phyloP scores from a whole-genome alignment of 2,113 vertebrate species.

The Mobula hypostoma region DNA sequence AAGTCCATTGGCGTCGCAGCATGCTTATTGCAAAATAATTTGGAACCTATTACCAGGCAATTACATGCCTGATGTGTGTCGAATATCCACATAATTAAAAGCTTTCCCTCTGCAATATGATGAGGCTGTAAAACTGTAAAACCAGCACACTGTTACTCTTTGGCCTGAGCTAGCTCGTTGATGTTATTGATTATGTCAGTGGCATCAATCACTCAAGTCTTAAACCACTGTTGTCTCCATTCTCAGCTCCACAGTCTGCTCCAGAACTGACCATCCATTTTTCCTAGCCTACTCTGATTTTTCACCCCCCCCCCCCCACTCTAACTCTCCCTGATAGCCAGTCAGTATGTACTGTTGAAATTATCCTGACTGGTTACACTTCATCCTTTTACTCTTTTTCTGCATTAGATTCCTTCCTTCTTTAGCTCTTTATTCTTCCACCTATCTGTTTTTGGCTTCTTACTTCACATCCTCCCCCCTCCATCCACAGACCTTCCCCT shows the following conservation, averaged over 20 bases:
- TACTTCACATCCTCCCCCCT: no score
- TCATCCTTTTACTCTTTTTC: no score
- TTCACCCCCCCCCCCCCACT: background rate
- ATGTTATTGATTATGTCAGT: background rate
- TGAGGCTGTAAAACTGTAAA: background rate
- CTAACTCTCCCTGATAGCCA: background rate
- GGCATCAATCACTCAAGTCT: background rate
- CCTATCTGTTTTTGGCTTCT: no score
- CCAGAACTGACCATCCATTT: background rate
- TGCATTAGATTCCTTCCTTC: no score
- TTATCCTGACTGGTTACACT: no score
- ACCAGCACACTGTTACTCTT: background rate
- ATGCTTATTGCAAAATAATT: slow-evolving; percentile 5
- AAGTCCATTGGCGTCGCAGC: background rate
- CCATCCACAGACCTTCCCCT: no score
- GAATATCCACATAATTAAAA: slow-evolving; percentile 10
- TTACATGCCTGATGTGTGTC: background rate
- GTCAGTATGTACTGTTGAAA: no score
- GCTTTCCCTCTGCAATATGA: background rate
- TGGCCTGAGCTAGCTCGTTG: background rate
- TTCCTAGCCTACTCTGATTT: no score
- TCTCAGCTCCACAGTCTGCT: background rate
- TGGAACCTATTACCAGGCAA: background rate
- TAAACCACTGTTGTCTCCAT: background rate
- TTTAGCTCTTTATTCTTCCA: no score